These are phyloP conservation scores for Silvanus unidentatus DNA, from an alignment of 2,888 invertebrate genomes.

Conservation along the genomic window DNA sequence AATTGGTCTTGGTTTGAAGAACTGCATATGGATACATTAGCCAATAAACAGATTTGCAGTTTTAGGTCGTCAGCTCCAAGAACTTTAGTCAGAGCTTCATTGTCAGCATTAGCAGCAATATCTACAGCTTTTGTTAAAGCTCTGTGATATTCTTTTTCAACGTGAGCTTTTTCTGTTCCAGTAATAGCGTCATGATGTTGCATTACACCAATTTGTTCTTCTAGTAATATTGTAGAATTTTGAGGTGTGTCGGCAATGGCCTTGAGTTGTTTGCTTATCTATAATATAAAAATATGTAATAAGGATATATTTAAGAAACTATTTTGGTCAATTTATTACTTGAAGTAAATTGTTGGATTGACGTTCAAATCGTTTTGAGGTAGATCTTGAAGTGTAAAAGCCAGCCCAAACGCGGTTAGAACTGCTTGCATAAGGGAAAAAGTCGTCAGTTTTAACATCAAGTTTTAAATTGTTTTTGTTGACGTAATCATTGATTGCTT, in stretches of 20 bases:
- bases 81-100: slow-evolving; percentile 6
- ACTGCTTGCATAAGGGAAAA: slow-evolving; percentile 84
- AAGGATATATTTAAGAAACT: neutral
- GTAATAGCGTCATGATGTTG: slow-evolving; percentile 89
- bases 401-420: slow-evolving; percentile 88
- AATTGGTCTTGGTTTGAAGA: slow-evolving; percentile 49
- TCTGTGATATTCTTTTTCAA: slow-evolving; percentile 80
- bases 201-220: slow-evolving; percentile 69
- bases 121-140: slow-evolving; percentile 62
- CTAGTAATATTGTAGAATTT: slow-evolving; percentile 3
- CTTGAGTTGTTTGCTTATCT: slow-evolving; percentile 21
- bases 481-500: slow-evolving; percentile 50
- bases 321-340: slow-evolving; percentile 41
- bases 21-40: slow-evolving; percentile 71
- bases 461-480: slow-evolving; percentile 8
- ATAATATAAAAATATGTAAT: neutral
- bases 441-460: slow-evolving; percentile 72
- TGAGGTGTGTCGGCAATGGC: slow-evolving; percentile 17
- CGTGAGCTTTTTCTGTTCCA: slow-evolving; percentile 75
- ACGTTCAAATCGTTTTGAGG: slow-evolving; percentile 69
- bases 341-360: slow-evolving; percentile 66
- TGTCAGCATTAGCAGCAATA: slow-evolving; percentile 4
- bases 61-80: slow-evolving; percentile 2
- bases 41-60: slow-evolving; percentile 28
- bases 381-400: slow-evolving; percentile 74